Base-by-base conservation (phyloP, 2,797 vertebrate species). In the Coregonus suidteri region DNA sequence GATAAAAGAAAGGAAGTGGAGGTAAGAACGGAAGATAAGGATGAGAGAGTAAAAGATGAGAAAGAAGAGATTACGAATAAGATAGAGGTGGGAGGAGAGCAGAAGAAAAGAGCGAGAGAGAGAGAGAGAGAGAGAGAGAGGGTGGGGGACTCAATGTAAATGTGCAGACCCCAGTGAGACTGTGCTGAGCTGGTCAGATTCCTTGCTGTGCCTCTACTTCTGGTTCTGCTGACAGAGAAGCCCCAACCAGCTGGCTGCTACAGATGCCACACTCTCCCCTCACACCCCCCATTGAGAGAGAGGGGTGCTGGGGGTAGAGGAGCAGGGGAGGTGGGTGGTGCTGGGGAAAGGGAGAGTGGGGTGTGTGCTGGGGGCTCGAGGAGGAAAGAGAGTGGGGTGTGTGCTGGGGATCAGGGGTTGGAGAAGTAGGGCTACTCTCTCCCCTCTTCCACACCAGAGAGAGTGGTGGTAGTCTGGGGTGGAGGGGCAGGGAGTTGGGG, bases 401-500 rank as follows among this genome's bases (percentile, higher is more conserved):
- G 25, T n/a, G n/a, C n/a, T n/a, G 25, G 25, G 25, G 25, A 25
- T 25, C 2, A 53, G 3, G 52, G 52, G 52, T 13, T 53, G 52
- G 52, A 15, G 15, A 13, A 15, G 52, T 15, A 13, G 15, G 9
- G 52, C 15, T 15, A 18, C 53, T 4, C 53, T 15, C 53, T 18
- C 53, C 3, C 16, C 4, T 54, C 16, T 1, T 2, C 67, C 34
- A 69, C 35, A 16, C 67, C 67, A 69, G 67, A 69, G 35, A 81
- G 74, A 25, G 79, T 76, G 11, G 35, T 73, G 76, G 74, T 4
- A 77, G 78, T 78, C 77, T 77, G 54, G 83, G 82, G 62, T 52
- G 69, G 77, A 79, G 73, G 66, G 71, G 74, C 67, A 59, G 75
- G 78, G 77, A 78, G 79, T 72, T 59, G 71, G 73, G 75, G 79